A percentile compares a stretch with the other conserved stretches of the same genome.
Conservation (phyloP, 2,113 vertebrate species). For the Oreocharis arfaki region DNA sequence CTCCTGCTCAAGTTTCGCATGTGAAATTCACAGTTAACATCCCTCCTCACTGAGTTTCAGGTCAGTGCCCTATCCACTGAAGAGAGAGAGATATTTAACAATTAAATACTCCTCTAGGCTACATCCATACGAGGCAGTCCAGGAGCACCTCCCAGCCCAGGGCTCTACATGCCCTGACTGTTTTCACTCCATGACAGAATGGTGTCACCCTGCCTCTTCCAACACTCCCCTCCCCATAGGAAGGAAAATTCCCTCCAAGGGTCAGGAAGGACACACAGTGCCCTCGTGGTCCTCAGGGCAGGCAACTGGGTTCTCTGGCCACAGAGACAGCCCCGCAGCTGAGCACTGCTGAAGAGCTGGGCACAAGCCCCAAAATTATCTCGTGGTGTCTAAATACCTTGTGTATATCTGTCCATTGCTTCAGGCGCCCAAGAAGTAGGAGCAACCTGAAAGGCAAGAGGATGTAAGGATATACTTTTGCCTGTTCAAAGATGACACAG, state of each 20-base stretch:
- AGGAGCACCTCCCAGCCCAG: neutral
- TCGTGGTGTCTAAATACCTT: neutral
- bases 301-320: neutral
- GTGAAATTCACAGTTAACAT: neutral
- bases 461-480: neutral
- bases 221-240: neutral
- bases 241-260: neutral
- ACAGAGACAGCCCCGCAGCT: neutral
- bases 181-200: fast-evolving
- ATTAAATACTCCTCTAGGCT: constrained; percentile 27
- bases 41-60: neutral
- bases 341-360: neutral
- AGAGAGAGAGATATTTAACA: constrained; percentile 19
- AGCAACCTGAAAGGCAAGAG: neutral
- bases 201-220: neutral
- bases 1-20: neutral
- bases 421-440: neutral
- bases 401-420: neutral
- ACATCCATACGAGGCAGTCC: fast-evolving
- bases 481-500: neutral
- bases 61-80: neutral
- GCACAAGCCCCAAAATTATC: neutral
- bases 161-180: neutral
- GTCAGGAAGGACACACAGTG: neutral
- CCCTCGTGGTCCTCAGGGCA: fast-evolving